These are phyloP conservation scores for Branchipolynoe longqiensis DNA, from an alignment of 2,888 invertebrate genomes.

Conservation along the genomic window DNA sequence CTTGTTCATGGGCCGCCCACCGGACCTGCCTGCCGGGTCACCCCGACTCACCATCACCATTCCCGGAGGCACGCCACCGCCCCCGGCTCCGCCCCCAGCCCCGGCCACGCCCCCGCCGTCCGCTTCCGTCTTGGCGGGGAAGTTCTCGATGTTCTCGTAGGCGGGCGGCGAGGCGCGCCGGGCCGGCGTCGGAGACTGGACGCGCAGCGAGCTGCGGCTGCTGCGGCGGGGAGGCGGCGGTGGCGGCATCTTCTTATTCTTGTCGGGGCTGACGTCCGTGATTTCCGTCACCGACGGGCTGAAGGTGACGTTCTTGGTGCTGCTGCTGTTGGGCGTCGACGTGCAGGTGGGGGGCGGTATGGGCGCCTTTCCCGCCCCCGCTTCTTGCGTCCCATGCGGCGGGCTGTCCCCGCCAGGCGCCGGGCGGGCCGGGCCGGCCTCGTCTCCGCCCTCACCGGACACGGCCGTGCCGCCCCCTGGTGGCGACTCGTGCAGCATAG, in stretches of 20 bases:
- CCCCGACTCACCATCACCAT: constrained; percentile 24
- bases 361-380: constrained; percentile 29
- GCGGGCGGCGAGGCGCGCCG: constrained; percentile 46
- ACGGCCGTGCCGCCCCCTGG: background rate
- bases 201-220: constrained; percentile 41
- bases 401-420: constrained; percentile 27
- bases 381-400: background rate
- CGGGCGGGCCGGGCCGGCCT: constrained; percentile 1
- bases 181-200: constrained; percentile 59
- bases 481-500: constrained; percentile 26
- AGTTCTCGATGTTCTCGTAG: constrained; percentile 59
- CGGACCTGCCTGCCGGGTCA: background rate
- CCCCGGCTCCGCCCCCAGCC: background rate
- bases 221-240: constrained; percentile 76
- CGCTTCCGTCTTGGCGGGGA: constrained; percentile 2
- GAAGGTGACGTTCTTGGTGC: constrained; percentile 60
- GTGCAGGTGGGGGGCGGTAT: constrained; percentile 51
- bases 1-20: constrained; percentile 65
- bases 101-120: background rate
- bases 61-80: background rate
- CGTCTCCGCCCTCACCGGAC: constrained; percentile 12
- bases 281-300: constrained; percentile 60
- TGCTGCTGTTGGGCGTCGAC: constrained; percentile 18
- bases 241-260: constrained; percentile 75
- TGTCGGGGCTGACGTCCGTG: constrained; percentile 44